Evolutionary conservation across 2,888 invertebrate genomes (phyloP), one percentile per base, ranked within the genome.

Genomic region (Trichogramma dendrolimi): DNA sequence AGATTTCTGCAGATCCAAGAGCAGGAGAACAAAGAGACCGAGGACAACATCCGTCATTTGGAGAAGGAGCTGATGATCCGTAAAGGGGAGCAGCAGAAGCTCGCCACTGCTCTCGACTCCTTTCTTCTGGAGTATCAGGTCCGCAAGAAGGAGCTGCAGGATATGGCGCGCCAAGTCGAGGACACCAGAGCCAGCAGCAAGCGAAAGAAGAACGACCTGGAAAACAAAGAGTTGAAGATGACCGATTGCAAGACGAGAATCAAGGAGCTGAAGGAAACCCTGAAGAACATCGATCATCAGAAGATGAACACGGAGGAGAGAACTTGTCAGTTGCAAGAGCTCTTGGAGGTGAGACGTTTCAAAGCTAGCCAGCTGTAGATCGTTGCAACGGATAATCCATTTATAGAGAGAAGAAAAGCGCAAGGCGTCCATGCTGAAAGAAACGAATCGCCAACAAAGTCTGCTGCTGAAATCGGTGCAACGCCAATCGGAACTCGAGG

Each of bases 1-100:
- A 75, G 79, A 39, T 88, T 88, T 78, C 80, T 84, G 58, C 80
- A 83, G 5, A 85, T 85, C 68, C 85, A 87, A 74, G 79, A 80
- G 50, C 81, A 77, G 14, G 85, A 85, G 74, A 88, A 88, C 72
- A 77, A 75, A 47, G 83, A 85, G 58, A 73, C 82, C 0, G 73
- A 77, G 57, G 75, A 79, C 0, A 78, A 79, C 50, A 82, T 81
- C 69, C 73, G 76, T 69, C 70, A 69, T 43, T 67, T 80, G 2
- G 76, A 81, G 51, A 79, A 77, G 60, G 75, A 77, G 55, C 79
- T 83, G 58, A 71, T 75, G 40, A 68, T 74, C 44, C 68, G 73
- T 1, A 78, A 81, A 48, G 70, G 80, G 49, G 74, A 79, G 4
- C 70, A 76, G 49, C 75, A 72, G 55, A 73, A 74, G 49, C 70